Base-by-base conservation (phyloP, 1,140 invertebrate species). In the Pachyrhynchus sulphureomaculatus region DNA sequence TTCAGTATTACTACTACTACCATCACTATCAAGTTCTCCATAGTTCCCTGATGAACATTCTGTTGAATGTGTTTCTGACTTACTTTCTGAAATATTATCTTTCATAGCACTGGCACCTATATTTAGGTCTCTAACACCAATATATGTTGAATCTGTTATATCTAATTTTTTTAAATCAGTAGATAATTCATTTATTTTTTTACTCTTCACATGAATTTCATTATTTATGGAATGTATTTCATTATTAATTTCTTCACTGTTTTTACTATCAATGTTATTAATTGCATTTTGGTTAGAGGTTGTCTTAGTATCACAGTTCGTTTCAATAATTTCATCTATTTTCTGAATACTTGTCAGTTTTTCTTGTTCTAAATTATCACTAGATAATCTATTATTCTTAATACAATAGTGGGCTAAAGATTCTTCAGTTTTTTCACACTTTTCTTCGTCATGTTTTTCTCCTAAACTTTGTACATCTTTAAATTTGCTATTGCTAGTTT, bases 281-380 rank as follows among this genome's bases (percentile, higher is more conserved):
- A 44, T 18, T 32, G 33, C 56, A 12, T 36, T 36, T 15, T 44
- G 17, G 47, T 36, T 60, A 21, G 17, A 62, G 26, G 33, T 37
- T 15, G 10, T 29, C n/a, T 41, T 49, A 34, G n/a, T 65, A 62
- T 57, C 48, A 63, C 39, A 63, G 61, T 63, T 62, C 10, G 47
- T 48, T 60, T 39, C 49, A 42, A 34, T 49, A 37, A 41, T 61
- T 52, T 61, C 49, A 32, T 44, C 15, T 39, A 12, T 33, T 53
- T 41, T 12, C 15, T 52, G 13, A 33, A 29, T 29, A 52, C 10
- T 42, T 15, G 23, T 41, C 37, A 34, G 47, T 51, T 42, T 34
- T 51, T n/a, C 42, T 13, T 41, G 23, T 44, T 56, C 20, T 33
- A 15, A 39, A 51, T 17, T 42, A 10, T 33, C 10, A 26, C 4